Base-by-base conservation (phyloP, 2,797 vertebrate genomes). In the Novumbra hubbsi region DNA sequence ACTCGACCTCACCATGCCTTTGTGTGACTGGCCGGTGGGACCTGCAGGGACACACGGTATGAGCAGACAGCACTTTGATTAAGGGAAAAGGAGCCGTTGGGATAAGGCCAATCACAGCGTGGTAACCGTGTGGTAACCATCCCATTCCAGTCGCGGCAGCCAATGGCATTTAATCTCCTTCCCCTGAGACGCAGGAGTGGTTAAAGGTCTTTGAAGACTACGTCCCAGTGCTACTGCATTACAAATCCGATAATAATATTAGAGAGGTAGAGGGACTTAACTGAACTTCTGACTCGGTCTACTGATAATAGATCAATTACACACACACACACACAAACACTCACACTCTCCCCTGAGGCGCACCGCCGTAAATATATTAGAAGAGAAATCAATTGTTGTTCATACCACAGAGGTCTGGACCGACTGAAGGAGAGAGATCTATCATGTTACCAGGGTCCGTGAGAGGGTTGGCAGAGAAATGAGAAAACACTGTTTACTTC, bases 171-270 rank as follows among this genome's bases (percentile, higher is more conserved):
- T 62, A 65, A 78, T 70, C 71, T 21, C 6, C 11, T 57, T 72
- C 70, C 72, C 28, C 5, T 28, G 63, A 55, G 65, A 74, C 30
- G 28, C 12, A 30, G 45, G 34, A 70, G 78, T 67, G 62, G 78
- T 80, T 70, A 74, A 81, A 80, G 70, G 57, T 72, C 60, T 74
- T 74, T 71, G 24, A 62, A 62, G 57, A 62, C 57, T 28, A 74
- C 32, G 32, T 34, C 41, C 41, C 41, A 65, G 70, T 14, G 38
- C 45, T 21, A 45, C 9, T 65, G 63, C 72, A 66, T 70, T 64
- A 69, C 30, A 62, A 66, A 76, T 66, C 65, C 67, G 55, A 50
- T 45, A 78, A 73, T 65, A 16, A 72, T 1, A 41, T 21, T 65
- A 71, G n/a, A 67, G 62, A 76, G n/a, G 70, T 21, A 38, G 71